Base-by-base conservation (phyloP, 2,797 vertebrate genomes). In the Ctenosaura bakeri region DNA sequence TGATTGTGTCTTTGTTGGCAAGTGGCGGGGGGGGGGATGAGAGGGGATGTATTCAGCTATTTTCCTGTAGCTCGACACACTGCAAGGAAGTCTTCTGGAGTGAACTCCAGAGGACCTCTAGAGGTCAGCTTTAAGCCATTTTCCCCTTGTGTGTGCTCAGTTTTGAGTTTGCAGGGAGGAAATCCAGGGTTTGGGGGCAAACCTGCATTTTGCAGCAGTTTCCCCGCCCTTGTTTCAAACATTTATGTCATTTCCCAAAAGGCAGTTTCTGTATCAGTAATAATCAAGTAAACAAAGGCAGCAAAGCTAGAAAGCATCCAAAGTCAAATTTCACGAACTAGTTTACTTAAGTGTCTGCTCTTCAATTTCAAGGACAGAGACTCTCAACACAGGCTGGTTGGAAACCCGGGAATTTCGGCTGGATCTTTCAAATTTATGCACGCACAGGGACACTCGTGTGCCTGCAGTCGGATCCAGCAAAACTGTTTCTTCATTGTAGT, bases 381-480 rank as follows among this genome's bases (percentile, higher is more conserved):
- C 90, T 74, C 87, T 83, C 85, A 24, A 0, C 4, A 38, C 14
- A 35, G 54, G 29, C 9, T 32, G n/a, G 71, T 73, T 35, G 29
- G 35, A 76, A 29, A 24, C 12, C 26, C 38, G 24, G 56, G 56
- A 85, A 91, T 89, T 89, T 83, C 62, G 85, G 91, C 86, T 93
- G 82, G 83, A 87, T 89, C 71, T 89, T 50, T 69, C 52, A 29
- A 52, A 84, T 46, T 14, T 42, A 84, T 85, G 26, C 29, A 52
- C 0, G 0, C 54, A 79, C 64, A 89, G 86, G 52, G 74, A 85
- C n/a, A 80, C 83, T 87, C 91, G 91, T 76, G 7, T 85, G 92
- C 87, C 92, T 26, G 66, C 69, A 13, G 82, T 88, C 83, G 0
- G 90, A 89, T 92, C 90, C 90, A 93, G 91, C 87, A 62, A 88